phyloP scores from a whole-genome alignment of 2,888 invertebrate genomes.

The Oligia fasciuncula region DNA sequence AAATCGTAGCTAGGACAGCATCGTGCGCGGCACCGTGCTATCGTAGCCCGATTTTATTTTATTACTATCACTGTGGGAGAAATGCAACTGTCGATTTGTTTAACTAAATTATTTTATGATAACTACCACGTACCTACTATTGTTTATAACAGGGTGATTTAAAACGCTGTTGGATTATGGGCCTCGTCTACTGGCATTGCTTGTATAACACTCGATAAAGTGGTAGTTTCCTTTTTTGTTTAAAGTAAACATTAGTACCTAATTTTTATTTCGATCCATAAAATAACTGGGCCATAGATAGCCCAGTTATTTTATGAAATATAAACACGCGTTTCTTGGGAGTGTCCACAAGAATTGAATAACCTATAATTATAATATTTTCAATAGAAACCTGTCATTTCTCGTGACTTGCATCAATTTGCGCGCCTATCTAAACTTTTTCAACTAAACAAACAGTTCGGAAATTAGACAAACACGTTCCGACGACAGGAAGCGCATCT shows the following conservation, averaged over 20 bases:
- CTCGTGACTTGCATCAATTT: slow-evolving; percentile 83
- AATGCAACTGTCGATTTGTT: slow-evolving; percentile 80
- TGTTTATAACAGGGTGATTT: slow-evolving; percentile 70
- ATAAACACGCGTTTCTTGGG: slow-evolving; percentile 18
- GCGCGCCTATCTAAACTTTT: slow-evolving; percentile 76
- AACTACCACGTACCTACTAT: slow-evolving; percentile 62
- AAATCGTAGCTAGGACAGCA: slow-evolving; percentile 84
- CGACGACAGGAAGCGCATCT: slow-evolving; percentile 75
- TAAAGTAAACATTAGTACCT: slow-evolving; percentile 17
- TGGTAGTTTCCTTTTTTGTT: slow-evolving; percentile 7
- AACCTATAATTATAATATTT: slow-evolving; percentile 54
- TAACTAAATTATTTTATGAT: slow-evolving; percentile 81
- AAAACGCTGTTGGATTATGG: slow-evolving; percentile 51
- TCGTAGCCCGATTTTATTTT: slow-evolving; percentile 84
- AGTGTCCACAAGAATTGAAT: slow-evolving; percentile 66
- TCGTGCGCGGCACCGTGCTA: slow-evolving; percentile 76
- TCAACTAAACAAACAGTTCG: slow-evolving; percentile 78
- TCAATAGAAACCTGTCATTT: slow-evolving; percentile 61
- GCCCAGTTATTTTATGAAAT: slow-evolving; percentile 16
- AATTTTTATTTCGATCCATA: slow-evolving; percentile 7
- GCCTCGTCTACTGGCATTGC: slow-evolving; percentile 37
- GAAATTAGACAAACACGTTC: slow-evolving; percentile 82
- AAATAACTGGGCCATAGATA: background rate
- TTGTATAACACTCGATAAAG: slow-evolving; percentile 23
- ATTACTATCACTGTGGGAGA: slow-evolving; percentile 78